Evolutionary conservation across 2,888 invertebrate genomes (phyloP).

Genomic region (Xestia xanthographa): DNA sequence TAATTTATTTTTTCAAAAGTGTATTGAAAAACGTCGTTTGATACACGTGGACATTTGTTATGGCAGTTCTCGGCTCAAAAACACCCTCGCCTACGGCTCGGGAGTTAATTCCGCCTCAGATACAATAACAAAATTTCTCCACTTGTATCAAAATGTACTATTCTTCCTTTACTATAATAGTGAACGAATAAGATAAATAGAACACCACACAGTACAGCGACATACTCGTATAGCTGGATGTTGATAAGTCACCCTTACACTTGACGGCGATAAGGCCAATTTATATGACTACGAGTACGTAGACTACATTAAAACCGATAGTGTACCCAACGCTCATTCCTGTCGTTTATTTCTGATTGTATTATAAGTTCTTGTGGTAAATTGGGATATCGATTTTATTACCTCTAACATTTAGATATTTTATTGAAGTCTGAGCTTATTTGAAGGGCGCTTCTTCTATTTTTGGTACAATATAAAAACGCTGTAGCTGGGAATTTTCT

Average conservation of each 20-base stretch:
- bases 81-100: no score
- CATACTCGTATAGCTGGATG: not conserved
- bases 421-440: slow-evolving; percentile 14
- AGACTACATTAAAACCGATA: slow-evolving; percentile 68
- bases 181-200: not conserved
- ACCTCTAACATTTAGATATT: slow-evolving; percentile 12
- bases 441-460: slow-evolving; percentile 1
- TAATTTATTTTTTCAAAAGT: no score
- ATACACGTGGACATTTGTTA: no score
- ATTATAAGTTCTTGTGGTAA: slow-evolving; percentile 47
- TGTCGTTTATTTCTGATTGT: slow-evolving; percentile 48
- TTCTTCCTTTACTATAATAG: no score
- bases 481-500: not conserved
- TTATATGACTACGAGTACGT: slow-evolving; percentile 69
- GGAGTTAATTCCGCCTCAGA: no score
- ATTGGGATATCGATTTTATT: slow-evolving; percentile 35
- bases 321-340: slow-evolving; percentile 50
- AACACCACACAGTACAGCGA: not conserved
- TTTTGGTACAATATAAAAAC: not conserved
- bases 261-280: slow-evolving; percentile 76
- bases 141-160: no score
- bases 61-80: no score
- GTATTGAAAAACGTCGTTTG: no score
- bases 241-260: slow-evolving; percentile 63
- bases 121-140: no score